These are phyloP conservation scores for Drosophila paramelanica DNA, from an alignment of 2,888 invertebrate genomes.

Conservation along the genomic window DNA sequence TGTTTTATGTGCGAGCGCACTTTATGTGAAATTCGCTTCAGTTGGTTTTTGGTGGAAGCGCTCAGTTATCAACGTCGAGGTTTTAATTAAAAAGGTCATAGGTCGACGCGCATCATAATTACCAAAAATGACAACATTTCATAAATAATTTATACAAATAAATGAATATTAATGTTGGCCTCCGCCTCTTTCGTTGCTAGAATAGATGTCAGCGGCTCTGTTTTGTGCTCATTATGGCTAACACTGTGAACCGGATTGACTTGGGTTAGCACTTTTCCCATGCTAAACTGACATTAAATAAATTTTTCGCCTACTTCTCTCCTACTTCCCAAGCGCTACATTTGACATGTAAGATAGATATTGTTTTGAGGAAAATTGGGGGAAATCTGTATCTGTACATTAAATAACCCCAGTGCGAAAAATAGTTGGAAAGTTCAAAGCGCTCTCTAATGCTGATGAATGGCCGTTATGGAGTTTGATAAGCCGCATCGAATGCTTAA, in stretches of 20 bases:
- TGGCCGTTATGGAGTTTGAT: slow-evolving; percentile 44
- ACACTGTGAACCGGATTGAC: slow-evolving; percentile 60
- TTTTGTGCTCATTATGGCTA: slow-evolving; percentile 44
- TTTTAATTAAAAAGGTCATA: slow-evolving; percentile 72
- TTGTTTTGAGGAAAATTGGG: slow-evolving; percentile 28
- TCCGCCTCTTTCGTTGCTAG: slow-evolving; percentile 24
- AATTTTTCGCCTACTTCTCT: slow-evolving; percentile 37
- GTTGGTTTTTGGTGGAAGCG: slow-evolving; percentile 2
- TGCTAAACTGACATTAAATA: slow-evolving; percentile 58
- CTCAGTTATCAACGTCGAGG: slow-evolving; percentile 28
- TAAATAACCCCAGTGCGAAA: slow-evolving; percentile 54
- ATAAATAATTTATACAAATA: slow-evolving; percentile 62
- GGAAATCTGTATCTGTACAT: slow-evolving; percentile 48
- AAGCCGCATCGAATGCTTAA: slow-evolving; percentile 63
- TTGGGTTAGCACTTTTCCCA: slow-evolving; percentile 20
- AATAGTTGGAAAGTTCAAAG: slow-evolving; percentile 55
- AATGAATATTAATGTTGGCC: slow-evolving; percentile 77
- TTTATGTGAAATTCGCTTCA: slow-evolving; percentile 23
- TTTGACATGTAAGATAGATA: slow-evolving; percentile 76
- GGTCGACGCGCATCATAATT: slow-evolving; percentile 62
- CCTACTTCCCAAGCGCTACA: slow-evolving; percentile 23
- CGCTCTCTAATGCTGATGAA: slow-evolving; percentile 51
- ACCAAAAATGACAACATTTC: slow-evolving; percentile 55
- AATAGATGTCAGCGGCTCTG: slow-evolving; percentile 36
- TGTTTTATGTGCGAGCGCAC: slow-evolving; percentile 31